Evolutionary conservation across 2,888 invertebrate species (phyloP), one percentile per base, ranked within the genome.

Genomic region (Eilema sororculum): DNA sequence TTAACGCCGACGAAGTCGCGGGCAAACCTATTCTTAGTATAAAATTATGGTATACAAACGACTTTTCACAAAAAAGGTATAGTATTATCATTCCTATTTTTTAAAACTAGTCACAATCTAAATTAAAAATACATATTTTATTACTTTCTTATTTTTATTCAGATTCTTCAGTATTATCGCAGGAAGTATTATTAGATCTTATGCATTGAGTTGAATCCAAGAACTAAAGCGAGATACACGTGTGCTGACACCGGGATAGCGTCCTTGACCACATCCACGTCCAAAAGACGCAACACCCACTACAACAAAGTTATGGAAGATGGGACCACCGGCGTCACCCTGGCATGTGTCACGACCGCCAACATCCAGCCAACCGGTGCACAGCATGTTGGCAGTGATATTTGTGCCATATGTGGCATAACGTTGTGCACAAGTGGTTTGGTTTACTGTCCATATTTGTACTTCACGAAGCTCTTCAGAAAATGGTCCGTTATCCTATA

Each of bases 181-280:
- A 24, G 9, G 3, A 25, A 10, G 46, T 25, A 13, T 25, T 25
- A 8, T 16, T 63, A 30, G 4, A 30, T n/a, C 8, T 69, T 87
- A 90, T 22, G 84, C 80, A 25, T 90, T 88, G 10, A 65, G 20
- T 41, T 78, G 78, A 28, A 92, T 91, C 92, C 91, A 92, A 30
- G 72, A 0, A 1, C 86, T 84, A 72, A 70, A 90, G 8, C 83
- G 76, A 0, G 91, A 86, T 0, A 92, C 89, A 16, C 90, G 85
- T 30, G 87, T 73, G 66, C 80, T 88, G 56, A 84, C 89, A 67
- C 89, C 87, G 65, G 84, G 91, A 82, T 75, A 87, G 25, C 0
- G 60, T 8, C 81, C 78, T 12, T 61, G 77, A 71, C 77, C 89
- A 57, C 89, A 88, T 6, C 78, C 68, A 1, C 13, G 2, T 0